These are phyloP conservation scores for Cyanoderma ruficeps DNA, from an alignment of 2,113 vertebrate genomes.

Conservation along the genomic window DNA sequence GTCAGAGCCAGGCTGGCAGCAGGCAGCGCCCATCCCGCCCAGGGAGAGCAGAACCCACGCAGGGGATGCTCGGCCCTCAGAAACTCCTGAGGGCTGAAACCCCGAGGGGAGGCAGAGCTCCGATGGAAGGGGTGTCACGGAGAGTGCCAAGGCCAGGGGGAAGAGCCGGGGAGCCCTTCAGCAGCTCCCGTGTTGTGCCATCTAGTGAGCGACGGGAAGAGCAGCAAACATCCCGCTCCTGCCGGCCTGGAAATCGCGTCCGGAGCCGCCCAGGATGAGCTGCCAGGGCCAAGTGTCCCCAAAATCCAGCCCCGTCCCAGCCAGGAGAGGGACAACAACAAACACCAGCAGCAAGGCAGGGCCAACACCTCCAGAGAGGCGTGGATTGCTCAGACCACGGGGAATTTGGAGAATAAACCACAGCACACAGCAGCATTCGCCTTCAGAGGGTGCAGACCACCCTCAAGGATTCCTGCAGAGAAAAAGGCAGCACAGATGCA, in stretches of 20 bases:
- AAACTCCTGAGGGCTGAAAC: background rate
- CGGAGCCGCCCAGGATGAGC: background rate
- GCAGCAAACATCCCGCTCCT: background rate
- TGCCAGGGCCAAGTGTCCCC: background rate
- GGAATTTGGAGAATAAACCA: background rate
- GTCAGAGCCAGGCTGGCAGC: background rate
- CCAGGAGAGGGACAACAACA: background rate
- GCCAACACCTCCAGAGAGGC: background rate
- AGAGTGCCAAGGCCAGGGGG: rapidly evolving
- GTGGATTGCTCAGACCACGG: rapidly evolving
- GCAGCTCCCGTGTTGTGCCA: background rate
- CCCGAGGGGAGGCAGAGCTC: background rate
- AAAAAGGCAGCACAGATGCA: background rate
- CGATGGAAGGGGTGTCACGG: background rate
- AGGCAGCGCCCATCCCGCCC: background rate
- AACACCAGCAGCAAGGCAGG: background rate
- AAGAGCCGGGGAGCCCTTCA: rapidly evolving
- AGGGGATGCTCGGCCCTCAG: background rate
- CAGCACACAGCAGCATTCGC: rapidly evolving
- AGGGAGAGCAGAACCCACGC: rapidly evolving
- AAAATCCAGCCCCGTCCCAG: background rate
- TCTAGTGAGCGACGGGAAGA: constrained; percentile 6
- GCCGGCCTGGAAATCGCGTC: background rate
- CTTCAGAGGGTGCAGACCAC: background rate
- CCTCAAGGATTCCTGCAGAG: rapidly evolving